phyloP scores from a whole-genome alignment of 2,888 invertebrate species.

The Lampropteryx suffumata region DNA sequence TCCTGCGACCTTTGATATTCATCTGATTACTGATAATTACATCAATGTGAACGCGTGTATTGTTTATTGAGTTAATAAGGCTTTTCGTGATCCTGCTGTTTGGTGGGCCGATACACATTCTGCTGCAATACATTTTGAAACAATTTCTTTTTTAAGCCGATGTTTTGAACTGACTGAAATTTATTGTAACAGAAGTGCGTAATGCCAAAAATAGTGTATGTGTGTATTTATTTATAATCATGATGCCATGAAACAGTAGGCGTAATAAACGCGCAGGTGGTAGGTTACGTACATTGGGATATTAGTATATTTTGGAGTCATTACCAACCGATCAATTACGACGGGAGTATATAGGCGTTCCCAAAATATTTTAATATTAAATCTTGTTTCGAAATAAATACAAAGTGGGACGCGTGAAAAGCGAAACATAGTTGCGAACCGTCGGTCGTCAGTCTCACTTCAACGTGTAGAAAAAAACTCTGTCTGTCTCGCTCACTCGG shows the following conservation, averaged over 20 bases:
- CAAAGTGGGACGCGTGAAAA: slow-evolving; percentile 6
- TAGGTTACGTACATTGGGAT: too few species aligned
- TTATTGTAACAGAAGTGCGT: too few species aligned
- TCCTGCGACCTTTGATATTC: background rate
- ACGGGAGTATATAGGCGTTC: background rate
- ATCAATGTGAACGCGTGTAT: background rate
- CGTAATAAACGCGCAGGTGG: too few species aligned
- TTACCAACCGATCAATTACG: slow-evolving; percentile 2
- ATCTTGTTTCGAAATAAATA: slow-evolving; percentile 17
- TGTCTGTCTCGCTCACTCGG: slow-evolving; percentile 18
- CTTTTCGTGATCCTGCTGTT: background rate
- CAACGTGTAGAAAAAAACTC: background rate
- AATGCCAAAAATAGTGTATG: too few species aligned
- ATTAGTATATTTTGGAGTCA: background rate
- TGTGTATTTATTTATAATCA: too few species aligned
- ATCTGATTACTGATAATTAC: background rate
- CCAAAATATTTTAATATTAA: background rate
- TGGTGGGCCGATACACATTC: too few species aligned
- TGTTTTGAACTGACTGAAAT: too few species aligned
- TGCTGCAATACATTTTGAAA: too few species aligned
- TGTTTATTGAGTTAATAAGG: background rate
- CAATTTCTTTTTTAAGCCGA: too few species aligned
- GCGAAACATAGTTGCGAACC: slow-evolving; percentile 13
- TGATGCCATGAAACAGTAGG: too few species aligned
- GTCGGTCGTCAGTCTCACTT: slow-evolving; percentile 8